Base-by-base conservation (phyloP, 2,113 vertebrate genomes). In the Herpetotheres cachinnans region DNA sequence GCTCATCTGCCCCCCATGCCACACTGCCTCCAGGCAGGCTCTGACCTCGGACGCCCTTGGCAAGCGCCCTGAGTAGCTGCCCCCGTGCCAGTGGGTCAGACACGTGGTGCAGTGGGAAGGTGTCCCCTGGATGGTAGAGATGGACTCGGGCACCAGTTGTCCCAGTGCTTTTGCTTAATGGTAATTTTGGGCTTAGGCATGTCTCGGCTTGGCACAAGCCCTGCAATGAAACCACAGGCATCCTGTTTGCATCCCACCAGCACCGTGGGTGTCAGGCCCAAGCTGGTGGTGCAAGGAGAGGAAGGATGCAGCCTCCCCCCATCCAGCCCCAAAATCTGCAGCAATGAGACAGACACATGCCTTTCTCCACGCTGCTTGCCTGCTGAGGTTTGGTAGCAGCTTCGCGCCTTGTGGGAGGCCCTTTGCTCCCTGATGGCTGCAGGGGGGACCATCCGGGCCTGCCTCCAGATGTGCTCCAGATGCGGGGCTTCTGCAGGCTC, bases 251-350 rank as follows among this genome's bases (percentile, higher is more conserved):
- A 58, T 55, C 46, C 3, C 36, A 22, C 16, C 2, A 9, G 62
- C 3, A 7, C 21, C 1, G 0, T 32, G 49, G 25, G 10, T 26
- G 13, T 54, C 44, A 82, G 46, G 11, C 29, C 26, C 0, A 0
- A 46, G 21, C 0, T 1, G 0, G 34, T 11, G 17, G 14, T 77
- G 20, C 2, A 2, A 58, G 16, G 18, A 72, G 21, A 47, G 10
- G 24, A 34, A 40, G 38, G n/a, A 8, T 12, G 36, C 1, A 0
- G 49, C 9, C 9, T 79, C 16, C 9, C 26, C 9, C 5, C 11
- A 19, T 16, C 16, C 61, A 89, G 22, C 36, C 61, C 46, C 17
- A 34, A 46, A 56, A 74, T 21, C 40, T 59, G 32, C 38, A 79
- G 26, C 2, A 2, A 2, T 73, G 38, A 30, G 24, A 42, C 1